Evolutionary conservation across 2,797 vertebrate species (phyloP).

Genomic region (Merluccius polli): DNA sequence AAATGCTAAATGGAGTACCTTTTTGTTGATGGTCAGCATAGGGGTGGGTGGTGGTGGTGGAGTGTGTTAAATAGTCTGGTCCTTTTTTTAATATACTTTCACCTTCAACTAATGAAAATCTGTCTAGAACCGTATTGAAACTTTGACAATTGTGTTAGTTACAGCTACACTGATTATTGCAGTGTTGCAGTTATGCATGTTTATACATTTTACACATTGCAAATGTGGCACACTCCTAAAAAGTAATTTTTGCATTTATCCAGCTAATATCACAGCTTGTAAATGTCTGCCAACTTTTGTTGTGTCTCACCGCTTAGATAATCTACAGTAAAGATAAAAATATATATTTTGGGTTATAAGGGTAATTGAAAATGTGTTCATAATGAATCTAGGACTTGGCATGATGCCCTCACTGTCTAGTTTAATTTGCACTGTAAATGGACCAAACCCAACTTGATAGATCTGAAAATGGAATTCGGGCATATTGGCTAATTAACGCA

Average conservation of each 20-base stretch:
- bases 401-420: slow-evolving; percentile 26
- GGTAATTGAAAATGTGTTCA: slow-evolving; percentile 50
- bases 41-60: neutral
- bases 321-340: slow-evolving; percentile 32
- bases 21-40: neutral
- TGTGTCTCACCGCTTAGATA: neutral
- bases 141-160: neutral
- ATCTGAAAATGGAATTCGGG: neutral
- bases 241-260: neutral
- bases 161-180: neutral
- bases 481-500: slow-evolving; percentile 12
- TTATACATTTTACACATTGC: no score
- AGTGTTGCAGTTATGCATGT: no score
- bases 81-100: neutral
- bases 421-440: slow-evolving; percentile 10
- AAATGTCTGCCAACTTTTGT: neutral
- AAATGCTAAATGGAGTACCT: no score
- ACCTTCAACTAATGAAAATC: no score
- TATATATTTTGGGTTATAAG: slow-evolving; percentile 39
- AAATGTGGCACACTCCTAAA: neutral
- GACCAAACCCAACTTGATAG: slow-evolving; percentile 12
- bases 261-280: neutral
- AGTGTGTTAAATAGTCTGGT: neutral
- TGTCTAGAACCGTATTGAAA: neutral
- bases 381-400: slow-evolving; percentile 39